These are phyloP conservation scores for Rhinolophus ferrumequinum DNA, from an alignment of 2,113 vertebrate species.

Conservation along the genomic window DNA sequence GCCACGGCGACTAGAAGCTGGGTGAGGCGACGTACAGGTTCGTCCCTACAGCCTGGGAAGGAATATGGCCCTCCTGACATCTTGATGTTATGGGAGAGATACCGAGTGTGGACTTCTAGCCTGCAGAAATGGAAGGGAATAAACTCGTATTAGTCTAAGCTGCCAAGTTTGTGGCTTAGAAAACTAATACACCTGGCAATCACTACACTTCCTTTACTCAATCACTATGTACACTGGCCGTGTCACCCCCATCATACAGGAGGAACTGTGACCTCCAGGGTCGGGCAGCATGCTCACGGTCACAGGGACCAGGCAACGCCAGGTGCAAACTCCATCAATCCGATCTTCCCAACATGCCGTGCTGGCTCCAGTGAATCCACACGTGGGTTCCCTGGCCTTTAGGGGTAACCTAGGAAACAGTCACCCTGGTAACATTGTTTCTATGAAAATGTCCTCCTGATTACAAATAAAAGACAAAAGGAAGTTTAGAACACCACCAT, in stretches of 20 bases:
- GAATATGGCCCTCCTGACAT: fast-evolving
- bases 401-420: not conserved
- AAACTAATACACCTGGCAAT: not conserved
- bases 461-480: conserved; percentile 1
- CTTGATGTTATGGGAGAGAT: not conserved
- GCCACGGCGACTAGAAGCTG: fast-evolving
- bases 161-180: not conserved
- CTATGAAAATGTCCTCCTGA: not conserved
- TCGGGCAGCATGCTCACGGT: fast-evolving
- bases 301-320: not conserved
- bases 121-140: not conserved
- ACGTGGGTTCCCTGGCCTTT: not conserved
- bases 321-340: not conserved
- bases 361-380: not conserved
- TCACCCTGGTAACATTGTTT: not conserved
- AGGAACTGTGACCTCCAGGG: fast-evolving
- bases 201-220: not conserved
- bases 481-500: not conserved
- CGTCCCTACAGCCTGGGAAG: not conserved
- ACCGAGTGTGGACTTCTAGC: not conserved
- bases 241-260: not conserved
- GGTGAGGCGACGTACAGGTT: too few species aligned
- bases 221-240: not conserved
- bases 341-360: not conserved
- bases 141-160: not conserved